Evolutionary conservation across 2,888 invertebrate species (phyloP).

Genomic region (Drosophila merina): DNA sequence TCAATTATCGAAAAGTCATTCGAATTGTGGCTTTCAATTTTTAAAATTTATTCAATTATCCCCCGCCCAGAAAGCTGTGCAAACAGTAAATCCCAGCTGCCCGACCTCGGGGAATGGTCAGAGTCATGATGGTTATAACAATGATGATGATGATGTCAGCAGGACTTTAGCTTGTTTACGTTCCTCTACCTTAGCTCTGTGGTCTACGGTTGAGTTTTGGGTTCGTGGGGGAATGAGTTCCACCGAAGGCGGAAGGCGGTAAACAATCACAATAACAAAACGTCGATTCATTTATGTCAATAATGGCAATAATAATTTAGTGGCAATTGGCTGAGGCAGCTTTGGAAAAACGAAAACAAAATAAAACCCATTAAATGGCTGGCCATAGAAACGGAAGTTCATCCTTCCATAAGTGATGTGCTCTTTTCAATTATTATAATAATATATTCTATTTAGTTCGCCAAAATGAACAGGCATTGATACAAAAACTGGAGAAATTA

Average conservation of each 20-base stretch:
- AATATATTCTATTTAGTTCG: background rate
- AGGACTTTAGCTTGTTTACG: constrained; percentile 41
- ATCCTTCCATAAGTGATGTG: constrained; percentile 5
- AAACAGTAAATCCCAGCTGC: constrained; percentile 44
- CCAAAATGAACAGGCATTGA: background rate
- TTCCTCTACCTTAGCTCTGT: constrained; percentile 18
- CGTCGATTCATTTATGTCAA: constrained; percentile 78
- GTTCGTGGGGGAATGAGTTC: constrained; percentile 9
- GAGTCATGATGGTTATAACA: constrained; percentile 10
- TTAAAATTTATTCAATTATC: constrained; percentile 57
- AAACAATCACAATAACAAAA: constrained; percentile 71
- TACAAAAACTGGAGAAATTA: background rate
- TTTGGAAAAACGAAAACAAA: constrained; percentile 42
- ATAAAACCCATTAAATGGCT: constrained; percentile 57
- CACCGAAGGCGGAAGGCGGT: constrained; percentile 31
- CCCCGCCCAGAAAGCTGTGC: constrained; percentile 3
- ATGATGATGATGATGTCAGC: constrained; percentile 68
- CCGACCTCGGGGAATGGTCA: constrained; percentile 28
- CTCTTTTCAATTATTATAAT: background rate
- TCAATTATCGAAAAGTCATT: constrained; percentile 54
- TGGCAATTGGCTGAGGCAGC: constrained; percentile 67
- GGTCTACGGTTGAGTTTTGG: constrained; percentile 27
- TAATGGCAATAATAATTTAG: constrained; percentile 80
- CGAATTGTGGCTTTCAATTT: constrained; percentile 43
- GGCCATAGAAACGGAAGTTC: constrained; percentile 24